These are phyloP conservation scores for Heliornis fulica DNA, from an alignment of 2,113 vertebrate genomes.

Conservation along the genomic window DNA sequence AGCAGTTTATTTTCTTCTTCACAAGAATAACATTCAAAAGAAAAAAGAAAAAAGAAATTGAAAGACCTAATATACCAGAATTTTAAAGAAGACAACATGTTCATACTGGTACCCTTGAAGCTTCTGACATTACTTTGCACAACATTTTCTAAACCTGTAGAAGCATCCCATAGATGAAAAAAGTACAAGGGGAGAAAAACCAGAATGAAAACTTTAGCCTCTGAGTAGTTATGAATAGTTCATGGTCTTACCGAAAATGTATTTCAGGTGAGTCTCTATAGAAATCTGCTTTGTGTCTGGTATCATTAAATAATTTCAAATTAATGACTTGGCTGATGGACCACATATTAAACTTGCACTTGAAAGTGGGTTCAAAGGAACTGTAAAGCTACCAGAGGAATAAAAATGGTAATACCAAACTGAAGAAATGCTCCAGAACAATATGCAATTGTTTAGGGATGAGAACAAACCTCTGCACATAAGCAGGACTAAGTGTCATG, in stretches of 20 bases:
- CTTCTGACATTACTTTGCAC: neutral
- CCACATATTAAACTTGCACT: neutral
- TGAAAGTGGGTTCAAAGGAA: neutral
- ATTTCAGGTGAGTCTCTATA: slow-evolving; percentile 38
- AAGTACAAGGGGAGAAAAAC: neutral
- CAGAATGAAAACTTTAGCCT: slow-evolving; percentile 3
- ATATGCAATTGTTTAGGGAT: neutral
- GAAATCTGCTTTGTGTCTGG: neutral
- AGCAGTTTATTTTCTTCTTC: neutral
- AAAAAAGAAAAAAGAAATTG: neutral
- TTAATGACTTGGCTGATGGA: slow-evolving; percentile 8
- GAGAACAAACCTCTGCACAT: neutral
- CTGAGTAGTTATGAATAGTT: slow-evolving; percentile 38
- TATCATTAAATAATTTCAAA: slow-evolving; percentile 12
- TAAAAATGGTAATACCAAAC: neutral
- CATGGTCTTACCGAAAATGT: neutral
- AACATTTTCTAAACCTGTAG: neutral
- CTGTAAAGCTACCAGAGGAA: neutral
- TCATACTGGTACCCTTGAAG: slow-evolving; percentile 1
- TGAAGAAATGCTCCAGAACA: neutral
- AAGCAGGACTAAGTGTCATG: neutral
- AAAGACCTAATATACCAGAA: neutral
- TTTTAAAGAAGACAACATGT: neutral
- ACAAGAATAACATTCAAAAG: neutral
- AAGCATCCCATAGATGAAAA: neutral